Base-by-base conservation (phyloP, 1,140 invertebrate genomes). In the Drosophila arawakana region DNA sequence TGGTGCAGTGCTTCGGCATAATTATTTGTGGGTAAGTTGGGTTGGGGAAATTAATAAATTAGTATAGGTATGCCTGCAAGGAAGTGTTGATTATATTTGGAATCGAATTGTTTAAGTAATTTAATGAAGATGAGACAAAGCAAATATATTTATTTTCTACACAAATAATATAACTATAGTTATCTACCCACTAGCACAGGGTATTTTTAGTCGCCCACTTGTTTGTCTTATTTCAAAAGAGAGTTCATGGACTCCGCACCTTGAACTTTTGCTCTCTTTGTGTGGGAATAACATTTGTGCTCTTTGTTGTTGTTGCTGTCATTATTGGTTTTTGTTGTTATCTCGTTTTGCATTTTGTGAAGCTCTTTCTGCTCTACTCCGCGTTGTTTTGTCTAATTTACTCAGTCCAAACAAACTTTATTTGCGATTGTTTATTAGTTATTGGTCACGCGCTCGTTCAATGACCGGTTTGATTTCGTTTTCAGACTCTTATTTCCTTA, bases 1-100 rank as follows among this genome's bases (percentile, higher is more conserved):
- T 99, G 39, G 94, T 97, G 61, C 96, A 98, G 94, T 98, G 97
- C 92, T 98, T 98, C 93, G 96, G 95, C 46, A 96, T 98, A 58
- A 98, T 98, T 78, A 93, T 98, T 68, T 96, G 96, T 88, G 97
- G 97, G 96, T 97, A 94, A 95, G 94, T 93, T 13, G 25, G 6
- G 25, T 1, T 0, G 6, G 5, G 5, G 25, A 1, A 30, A 3
- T 25, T 0, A 0, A 25, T 25, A 25, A 25, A 4, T 25, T 25
- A 30, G 25, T 30, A 30, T 5, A 2, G 25, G 25, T 30, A 30
- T 4, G 3, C 25, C 25, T 30, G 25, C 25, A 30, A 30, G 3
- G 25, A 1, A 30, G 25, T 30, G 6, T 30, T 30, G 3, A 30
- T 30, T 30, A 30, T 30, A 30, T 6, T 30, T 30, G 25, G 25